phyloP scores from a whole-genome alignment of 2,113 vertebrate genomes.

The Sander lucioperca region DNA sequence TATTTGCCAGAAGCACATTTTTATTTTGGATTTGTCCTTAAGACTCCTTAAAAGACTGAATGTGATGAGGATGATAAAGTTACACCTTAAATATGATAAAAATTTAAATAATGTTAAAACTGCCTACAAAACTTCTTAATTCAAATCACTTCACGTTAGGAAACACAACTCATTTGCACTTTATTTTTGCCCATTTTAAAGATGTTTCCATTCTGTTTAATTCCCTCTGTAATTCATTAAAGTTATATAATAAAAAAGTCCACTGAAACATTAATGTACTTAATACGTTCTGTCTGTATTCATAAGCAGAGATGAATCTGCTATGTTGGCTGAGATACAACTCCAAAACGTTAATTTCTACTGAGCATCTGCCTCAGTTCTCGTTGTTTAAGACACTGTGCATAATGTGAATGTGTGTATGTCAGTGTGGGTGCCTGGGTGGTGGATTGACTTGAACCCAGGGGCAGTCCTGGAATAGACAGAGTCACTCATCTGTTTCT shows the following conservation, averaged over 20 bases:
- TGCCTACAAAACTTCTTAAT: neutral
- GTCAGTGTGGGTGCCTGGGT: conserved; percentile 37
- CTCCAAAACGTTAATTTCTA: conserved; percentile 53
- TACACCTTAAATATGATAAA: neutral
- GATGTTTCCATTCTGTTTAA: conserved; percentile 1
- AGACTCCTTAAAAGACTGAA: neutral
- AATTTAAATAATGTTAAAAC: neutral
- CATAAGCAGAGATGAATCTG: conserved; percentile 19
- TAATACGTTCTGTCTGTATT: neutral
- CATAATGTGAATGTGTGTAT: conserved; percentile 31
- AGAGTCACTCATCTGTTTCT: conserved; percentile 81
- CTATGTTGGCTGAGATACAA: conserved; percentile 42
- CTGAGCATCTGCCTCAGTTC: conserved; percentile 39
- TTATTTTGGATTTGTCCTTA: neutral
- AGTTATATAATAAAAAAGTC: neutral
- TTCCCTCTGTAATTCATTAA: neutral
- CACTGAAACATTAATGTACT: neutral
- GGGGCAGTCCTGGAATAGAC: conserved; percentile 75
- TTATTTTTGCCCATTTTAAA: neutral
- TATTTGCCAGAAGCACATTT: neutral
- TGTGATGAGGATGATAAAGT: neutral
- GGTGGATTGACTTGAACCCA: conserved; percentile 75
- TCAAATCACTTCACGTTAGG: neutral
- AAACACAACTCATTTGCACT: neutral
- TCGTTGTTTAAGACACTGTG: conserved; percentile 45